Evolutionary conservation across 2,797 vertebrate genomes (phyloP).

Genomic region (Poecilia wingei): DNA sequence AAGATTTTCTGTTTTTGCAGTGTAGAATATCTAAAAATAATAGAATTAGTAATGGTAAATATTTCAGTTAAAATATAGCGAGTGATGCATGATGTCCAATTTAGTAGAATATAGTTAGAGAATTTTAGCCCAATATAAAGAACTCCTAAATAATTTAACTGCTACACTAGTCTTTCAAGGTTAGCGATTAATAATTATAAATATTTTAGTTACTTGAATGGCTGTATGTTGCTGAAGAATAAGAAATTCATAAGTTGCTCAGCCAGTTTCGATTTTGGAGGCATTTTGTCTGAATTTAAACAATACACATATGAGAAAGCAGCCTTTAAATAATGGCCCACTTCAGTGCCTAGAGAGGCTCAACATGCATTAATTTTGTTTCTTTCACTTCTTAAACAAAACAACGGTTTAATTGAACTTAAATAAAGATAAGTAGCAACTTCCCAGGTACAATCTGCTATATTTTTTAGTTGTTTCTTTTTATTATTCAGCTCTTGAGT

Average conservation of each 20-base stretch:
- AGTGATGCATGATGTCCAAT: neutral
- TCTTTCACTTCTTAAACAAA: neutral
- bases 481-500: constrained; percentile 2
- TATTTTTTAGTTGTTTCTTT: neutral
- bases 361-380: neutral
- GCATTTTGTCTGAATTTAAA: neutral
- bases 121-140: neutral
- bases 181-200: neutral
- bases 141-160: neutral
- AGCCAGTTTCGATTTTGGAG: neutral
- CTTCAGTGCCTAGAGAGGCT: neutral
- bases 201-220: neutral
- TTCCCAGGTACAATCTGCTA: neutral
- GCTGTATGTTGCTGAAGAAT: neutral
- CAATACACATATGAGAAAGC: neutral
- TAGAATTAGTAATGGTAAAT: neutral
- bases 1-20: too few species aligned
- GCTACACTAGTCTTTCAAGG: neutral
- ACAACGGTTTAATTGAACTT: neutral
- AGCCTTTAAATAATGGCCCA: neutral
- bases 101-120: neutral
- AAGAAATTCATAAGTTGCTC: neutral
- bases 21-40: neutral
- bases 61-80: neutral
- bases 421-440: constrained; percentile 4